Percentiles rank a stretch among this genome's conserved stretches.
phyloP scores from a whole-genome alignment of 2,888 invertebrate species.

The Spisula subtruncata region DNA sequence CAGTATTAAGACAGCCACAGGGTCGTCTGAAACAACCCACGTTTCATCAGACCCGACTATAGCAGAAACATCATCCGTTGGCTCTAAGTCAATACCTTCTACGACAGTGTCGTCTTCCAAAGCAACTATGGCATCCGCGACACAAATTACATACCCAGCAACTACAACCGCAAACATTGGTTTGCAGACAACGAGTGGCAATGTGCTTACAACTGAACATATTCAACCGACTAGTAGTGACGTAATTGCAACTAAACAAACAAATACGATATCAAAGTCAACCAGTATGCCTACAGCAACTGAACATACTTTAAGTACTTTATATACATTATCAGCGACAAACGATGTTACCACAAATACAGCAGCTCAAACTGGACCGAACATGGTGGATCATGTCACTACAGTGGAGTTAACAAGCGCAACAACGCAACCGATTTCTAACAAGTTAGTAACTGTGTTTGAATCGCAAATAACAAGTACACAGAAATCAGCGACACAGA shows the following conservation, averaged over 20 bases:
- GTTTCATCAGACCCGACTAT: no score
- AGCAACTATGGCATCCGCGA: neutral
- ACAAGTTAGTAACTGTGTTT: neutral
- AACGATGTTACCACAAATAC: neutral
- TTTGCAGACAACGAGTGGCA: neutral
- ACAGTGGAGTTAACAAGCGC: neutral
- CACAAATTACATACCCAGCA: neutral
- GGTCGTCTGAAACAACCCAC: no score
- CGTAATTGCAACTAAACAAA: no score
- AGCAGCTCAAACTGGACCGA: neutral
- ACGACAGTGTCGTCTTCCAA: neutral
- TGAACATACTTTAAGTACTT: neutral
- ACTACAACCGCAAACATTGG: neutral
- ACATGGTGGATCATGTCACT: neutral
- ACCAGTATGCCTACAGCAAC: neutral
- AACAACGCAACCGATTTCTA: neutral
- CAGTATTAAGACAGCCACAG: no score
- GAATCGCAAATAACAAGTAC: neutral
- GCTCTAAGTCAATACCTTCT: no score
- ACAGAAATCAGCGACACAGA: neutral
- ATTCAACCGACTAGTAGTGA: no score
- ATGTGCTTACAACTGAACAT: no score
- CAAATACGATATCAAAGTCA: no score
- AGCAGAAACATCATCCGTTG: no score
- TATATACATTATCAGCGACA: neutral